phyloP scores from a whole-genome alignment of 2,888 invertebrate genomes.

The Chloroclystis v-ata region DNA sequence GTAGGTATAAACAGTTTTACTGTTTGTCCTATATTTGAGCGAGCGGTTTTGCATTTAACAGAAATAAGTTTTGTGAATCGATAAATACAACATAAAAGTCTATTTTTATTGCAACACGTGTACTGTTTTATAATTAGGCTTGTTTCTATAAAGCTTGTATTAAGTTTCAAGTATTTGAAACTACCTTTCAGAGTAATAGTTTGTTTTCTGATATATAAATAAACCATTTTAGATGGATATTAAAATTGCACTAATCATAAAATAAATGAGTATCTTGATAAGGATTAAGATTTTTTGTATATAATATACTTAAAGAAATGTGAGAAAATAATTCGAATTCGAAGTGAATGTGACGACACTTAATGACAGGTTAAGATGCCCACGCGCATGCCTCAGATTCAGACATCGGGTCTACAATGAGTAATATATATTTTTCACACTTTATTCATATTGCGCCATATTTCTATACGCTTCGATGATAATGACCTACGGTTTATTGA shows the following conservation, averaged over 20 bases:
- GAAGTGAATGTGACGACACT: constrained; percentile 29
- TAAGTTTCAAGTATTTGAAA: too few relatives aligned
- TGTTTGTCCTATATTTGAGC: constrained; percentile 34
- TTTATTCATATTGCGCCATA: constrained; percentile 42
- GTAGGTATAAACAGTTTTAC: constrained; percentile 34
- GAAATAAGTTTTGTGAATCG: constrained; percentile 23
- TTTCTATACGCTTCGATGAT: constrained; percentile 27
- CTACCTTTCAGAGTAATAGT: too few relatives aligned
- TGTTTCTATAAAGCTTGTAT: too few relatives aligned
- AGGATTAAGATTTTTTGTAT: neutral
- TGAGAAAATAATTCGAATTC: neutral
- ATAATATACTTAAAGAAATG: neutral
- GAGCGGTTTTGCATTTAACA: constrained; percentile 29
- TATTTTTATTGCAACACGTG: constrained; percentile 46
- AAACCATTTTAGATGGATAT: too few relatives aligned
- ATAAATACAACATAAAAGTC: constrained; percentile 23
- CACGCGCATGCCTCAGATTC: constrained; percentile 49
- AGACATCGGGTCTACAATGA: constrained; percentile 44
- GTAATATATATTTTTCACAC: constrained; percentile 42
- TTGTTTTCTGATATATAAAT: too few relatives aligned
- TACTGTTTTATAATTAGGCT: constrained; percentile 38
- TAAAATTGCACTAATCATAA: too few relatives aligned
- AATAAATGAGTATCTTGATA: neutral
- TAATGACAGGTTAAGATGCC: constrained; percentile 49
- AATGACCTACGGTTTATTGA: constrained; percentile 41